Conservation (phyloP, 1,140 invertebrate genomes). For the Megalonaias nervosa region DNA sequence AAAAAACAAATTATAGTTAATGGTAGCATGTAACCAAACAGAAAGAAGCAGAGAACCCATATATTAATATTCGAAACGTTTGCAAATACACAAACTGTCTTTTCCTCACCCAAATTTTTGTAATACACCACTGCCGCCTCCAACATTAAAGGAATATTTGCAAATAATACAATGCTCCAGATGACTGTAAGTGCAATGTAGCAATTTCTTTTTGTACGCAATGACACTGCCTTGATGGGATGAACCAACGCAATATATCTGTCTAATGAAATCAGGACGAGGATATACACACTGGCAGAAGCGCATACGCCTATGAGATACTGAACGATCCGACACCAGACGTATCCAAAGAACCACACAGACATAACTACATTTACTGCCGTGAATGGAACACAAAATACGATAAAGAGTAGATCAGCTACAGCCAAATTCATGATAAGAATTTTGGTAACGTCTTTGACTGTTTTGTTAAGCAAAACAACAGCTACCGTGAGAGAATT, state of each 20-base stretch:
- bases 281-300: slow-evolving; percentile 92
- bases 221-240: slow-evolving; percentile 90
- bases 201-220: slow-evolving; percentile 88
- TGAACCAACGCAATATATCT: slow-evolving; percentile 95
- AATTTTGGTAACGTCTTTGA: slow-evolving; percentile 93
- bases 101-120: slow-evolving; percentile 74
- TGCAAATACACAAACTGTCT: slow-evolving; percentile 50
- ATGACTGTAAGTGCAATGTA: slow-evolving; percentile 77
- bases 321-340: slow-evolving; percentile 91
- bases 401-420: slow-evolving; percentile 93
- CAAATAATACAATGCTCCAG: slow-evolving; percentile 84
- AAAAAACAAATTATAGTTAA: slow-evolving; percentile 85
- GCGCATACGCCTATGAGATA: slow-evolving; percentile 84
- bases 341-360: slow-evolving; percentile 90
- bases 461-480: slow-evolving; percentile 88
- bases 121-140: slow-evolving; percentile 80
- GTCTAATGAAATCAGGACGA: slow-evolving; percentile 96
- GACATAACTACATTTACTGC: slow-evolving; percentile 68
- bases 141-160: slow-evolving; percentile 82
- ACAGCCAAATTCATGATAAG: slow-evolving; percentile 88
- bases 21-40: slow-evolving; percentile 73
- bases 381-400: slow-evolving; percentile 89
- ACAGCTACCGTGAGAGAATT: slow-evolving; percentile 89
- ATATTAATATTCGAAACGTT: slow-evolving; percentile 52
- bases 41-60: slow-evolving; percentile 61